Base-by-base conservation (phyloP, 2,888 invertebrate species). In the Ferrisia virgata region DNA sequence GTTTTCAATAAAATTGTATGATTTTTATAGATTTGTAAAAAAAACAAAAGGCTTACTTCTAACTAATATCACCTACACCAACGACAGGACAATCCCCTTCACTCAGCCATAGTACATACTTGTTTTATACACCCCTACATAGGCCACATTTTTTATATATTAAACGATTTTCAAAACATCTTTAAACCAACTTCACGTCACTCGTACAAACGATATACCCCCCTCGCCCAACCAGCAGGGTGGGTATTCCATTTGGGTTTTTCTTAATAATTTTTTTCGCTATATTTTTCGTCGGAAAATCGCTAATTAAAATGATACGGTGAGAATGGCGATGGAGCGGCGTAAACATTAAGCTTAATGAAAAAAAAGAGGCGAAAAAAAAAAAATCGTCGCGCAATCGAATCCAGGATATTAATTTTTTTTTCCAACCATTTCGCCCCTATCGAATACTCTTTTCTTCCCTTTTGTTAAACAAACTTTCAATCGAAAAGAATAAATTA, bases 1-100 rank as follows among this genome's bases (percentile, higher is more conserved):
- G 43, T 47, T 79, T 79, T 53, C 47, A 79, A 79, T 79, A 79
- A 79, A 79, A 79, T 79, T 79, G 25, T 79, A 31, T 47, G 31
- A 47, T 79, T 79, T 47, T 79, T 79, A 79, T 79, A 47, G 79
- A 79, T 43, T 79, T 47, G 79, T 47, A 79, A 79, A 47, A 79
- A 79, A 79, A 79, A 79, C 47, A 43, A 28, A 79, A 79, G 40
- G 47, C 28, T 79, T 79, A 72, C 8, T 72, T 25, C 33, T 72
- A 72, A 31, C 58, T 64, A 64, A 64, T 64, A 64, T 64, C 58
- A 64, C 58, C 58, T 64, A 64, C 25, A 28, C n/a, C 11, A 39
- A 28, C 58, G 58, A 64, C 8, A 8, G 4, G n/a, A 47, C 18
- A 6, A n/a, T 36, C 47, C 18, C 43, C 43, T 43, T 3, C 43